These are phyloP conservation scores for Micronycteris hirsuta DNA, from an alignment of 2,113 vertebrate genomes.

Conservation along the genomic window DNA sequence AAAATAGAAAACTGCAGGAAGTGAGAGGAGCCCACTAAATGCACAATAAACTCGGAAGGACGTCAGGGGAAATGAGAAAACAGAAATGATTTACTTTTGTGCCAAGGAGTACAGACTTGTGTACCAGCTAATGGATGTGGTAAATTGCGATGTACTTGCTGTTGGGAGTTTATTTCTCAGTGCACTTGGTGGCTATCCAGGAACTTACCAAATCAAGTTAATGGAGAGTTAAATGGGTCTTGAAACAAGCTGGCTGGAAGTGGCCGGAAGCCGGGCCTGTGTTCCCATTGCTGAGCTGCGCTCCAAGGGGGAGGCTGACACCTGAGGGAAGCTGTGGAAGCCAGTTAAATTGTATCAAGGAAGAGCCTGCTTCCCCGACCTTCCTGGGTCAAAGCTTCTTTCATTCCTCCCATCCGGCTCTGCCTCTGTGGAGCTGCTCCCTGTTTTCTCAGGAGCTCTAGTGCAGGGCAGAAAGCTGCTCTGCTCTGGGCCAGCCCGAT, in stretches of 20 bases:
- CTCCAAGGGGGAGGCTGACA: background rate
- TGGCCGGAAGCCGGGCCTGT: background rate
- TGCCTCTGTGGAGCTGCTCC: no score
- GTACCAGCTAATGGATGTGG: background rate
- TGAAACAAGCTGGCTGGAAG: constrained; percentile 23
- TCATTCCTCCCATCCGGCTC: background rate
- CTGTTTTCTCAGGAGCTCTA: background rate
- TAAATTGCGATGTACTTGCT: background rate
- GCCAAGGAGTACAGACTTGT: background rate
- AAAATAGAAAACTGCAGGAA: background rate
- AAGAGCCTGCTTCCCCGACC: no score
- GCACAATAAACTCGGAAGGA: background rate
- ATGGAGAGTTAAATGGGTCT: constrained; percentile 58
- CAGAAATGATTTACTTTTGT: background rate
- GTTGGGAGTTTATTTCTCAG: background rate
- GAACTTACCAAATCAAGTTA: constrained; percentile 57
- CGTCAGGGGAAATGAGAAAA: background rate
- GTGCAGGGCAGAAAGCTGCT: background rate
- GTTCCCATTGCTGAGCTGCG: background rate
- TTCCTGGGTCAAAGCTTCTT: no score
- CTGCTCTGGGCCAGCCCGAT: background rate
- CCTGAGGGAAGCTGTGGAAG: background rate
- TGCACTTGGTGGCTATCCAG: constrained; percentile 38
- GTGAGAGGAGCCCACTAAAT: no score
- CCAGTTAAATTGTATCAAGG: background rate